These are phyloP conservation scores for Drosophila rellima DNA, from an alignment of 2,888 invertebrate species.

Conservation along the genomic window DNA sequence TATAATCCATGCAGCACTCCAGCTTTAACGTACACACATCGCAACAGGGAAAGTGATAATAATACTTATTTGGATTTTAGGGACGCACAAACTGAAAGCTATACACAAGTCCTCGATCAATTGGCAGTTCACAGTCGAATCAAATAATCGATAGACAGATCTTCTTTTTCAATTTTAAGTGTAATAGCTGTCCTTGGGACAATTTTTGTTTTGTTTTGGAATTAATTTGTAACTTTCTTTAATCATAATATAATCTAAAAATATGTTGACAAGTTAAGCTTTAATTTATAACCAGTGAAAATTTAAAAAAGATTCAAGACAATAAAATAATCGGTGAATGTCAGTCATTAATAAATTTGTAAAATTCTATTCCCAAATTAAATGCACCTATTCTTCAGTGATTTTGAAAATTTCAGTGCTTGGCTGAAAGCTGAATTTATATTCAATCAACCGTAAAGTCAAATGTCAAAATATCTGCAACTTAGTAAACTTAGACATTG, in stretches of 20 bases:
- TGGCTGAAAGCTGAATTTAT: too few species aligned
- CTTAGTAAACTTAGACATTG: too few species aligned
- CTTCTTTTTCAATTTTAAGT: not conserved
- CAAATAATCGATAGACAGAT: not conserved
- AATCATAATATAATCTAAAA: not conserved
- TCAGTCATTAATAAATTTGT: not conserved
- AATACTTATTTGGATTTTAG: constrained; percentile 43
- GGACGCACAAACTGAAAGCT: constrained; percentile 50
- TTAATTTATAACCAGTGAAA: not conserved
- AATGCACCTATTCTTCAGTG: too few species aligned
- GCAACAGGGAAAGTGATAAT: constrained; percentile 42
- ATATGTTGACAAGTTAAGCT: not conserved
- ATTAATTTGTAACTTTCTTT: not conserved
- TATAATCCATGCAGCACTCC: constrained; percentile 76
- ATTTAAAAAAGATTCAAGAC: not conserved
- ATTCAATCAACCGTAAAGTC: too few species aligned
- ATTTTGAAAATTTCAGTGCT: too few species aligned
- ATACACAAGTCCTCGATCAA: constrained; percentile 51
- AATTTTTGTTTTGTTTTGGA: not conserved
- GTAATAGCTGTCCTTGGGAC: too few species aligned
- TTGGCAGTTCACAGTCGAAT: constrained; percentile 26
- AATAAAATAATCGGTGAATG: not conserved
- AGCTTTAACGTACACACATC: constrained; percentile 68
- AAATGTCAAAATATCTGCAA: too few species aligned
- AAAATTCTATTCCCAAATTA: not conserved